Evolutionary conservation across 2,888 invertebrate genomes (phyloP).

Genomic region (Helobdella robusta): DNA sequence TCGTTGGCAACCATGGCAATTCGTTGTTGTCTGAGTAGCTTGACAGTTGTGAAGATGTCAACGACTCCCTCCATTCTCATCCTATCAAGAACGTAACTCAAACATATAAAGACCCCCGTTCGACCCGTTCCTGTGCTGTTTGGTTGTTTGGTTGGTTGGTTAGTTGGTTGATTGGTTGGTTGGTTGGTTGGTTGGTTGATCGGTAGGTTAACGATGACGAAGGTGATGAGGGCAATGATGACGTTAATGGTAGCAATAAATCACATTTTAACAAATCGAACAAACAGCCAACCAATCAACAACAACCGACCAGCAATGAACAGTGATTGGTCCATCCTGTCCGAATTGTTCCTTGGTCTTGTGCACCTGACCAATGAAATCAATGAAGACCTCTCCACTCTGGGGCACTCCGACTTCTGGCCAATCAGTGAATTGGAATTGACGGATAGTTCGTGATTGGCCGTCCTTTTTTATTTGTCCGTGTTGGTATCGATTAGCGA

Average conservation of each 20-base stretch:
- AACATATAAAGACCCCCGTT: constrained; percentile 93
- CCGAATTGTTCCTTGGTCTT: constrained; percentile 99
- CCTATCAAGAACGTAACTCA: constrained; percentile 91
- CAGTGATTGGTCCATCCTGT: constrained; percentile 96
- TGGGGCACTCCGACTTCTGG: constrained; percentile 73
- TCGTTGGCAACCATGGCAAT: constrained; percentile 99
- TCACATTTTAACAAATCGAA: not conserved
- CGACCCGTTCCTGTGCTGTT: constrained; percentile 92
- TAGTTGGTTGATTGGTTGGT: too few relatives aligned
- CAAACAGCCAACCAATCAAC: not conserved
- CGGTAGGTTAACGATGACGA: not conserved
- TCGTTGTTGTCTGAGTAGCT: constrained; percentile 90
- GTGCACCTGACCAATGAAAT: constrained; percentile 98
- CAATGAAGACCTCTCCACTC: constrained; percentile 95
- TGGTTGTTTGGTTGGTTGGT: too few relatives aligned
- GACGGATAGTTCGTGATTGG: constrained; percentile 63
- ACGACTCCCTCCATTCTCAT: constrained; percentile 98
- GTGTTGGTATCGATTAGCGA: not conserved
- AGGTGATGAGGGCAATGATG: not conserved
- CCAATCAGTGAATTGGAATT: constrained; percentile 54
- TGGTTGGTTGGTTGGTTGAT: too few relatives aligned
- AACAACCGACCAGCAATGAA: constrained; percentile 72
- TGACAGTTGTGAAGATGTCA: constrained; percentile 96
- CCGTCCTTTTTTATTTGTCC: constrained; percentile 60
- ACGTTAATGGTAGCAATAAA: not conserved